Evolutionary conservation across 1,140 invertebrate species (phyloP).

Genomic region (Frieseomelitta varia): DNA sequence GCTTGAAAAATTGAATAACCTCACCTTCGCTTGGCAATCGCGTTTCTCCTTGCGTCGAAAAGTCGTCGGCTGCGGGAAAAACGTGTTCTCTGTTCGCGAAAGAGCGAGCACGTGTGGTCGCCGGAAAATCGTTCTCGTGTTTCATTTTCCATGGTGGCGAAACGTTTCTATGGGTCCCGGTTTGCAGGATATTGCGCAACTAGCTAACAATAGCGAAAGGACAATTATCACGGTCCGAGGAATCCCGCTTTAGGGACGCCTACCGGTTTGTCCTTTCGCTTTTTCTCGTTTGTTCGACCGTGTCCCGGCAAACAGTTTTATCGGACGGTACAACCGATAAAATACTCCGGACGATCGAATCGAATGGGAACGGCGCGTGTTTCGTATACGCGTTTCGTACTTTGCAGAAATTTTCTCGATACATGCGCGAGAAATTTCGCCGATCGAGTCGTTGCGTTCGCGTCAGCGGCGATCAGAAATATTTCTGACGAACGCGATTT

Average conservation of each 20-base stretch:
- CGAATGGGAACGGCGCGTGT: background rate
- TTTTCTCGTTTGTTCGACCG: background rate
- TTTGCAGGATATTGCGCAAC: background rate
- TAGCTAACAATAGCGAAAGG: background rate
- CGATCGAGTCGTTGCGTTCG: too few species aligned
- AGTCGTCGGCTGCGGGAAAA: background rate
- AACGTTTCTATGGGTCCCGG: too few species aligned
- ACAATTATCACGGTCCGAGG: conserved; percentile 6
- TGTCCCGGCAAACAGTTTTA: background rate
- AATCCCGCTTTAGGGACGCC: background rate
- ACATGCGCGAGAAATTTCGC: too few species aligned
- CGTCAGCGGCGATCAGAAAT: too few species aligned
- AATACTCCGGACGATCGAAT: background rate
- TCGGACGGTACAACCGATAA: background rate
- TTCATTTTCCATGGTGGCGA: background rate
- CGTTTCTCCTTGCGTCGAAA: background rate
- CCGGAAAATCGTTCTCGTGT: background rate
- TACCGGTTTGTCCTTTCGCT: conserved; percentile 14
- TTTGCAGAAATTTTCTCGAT: too few species aligned
- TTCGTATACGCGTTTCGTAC: background rate
- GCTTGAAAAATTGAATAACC: conserved; percentile 53
- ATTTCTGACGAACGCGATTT: too few species aligned
- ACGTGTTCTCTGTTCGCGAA: background rate
- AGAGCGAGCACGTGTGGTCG: too few species aligned
- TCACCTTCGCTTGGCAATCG: background rate